phyloP scores from a whole-genome alignment of 2,113 vertebrate species.

The Cheirogaleus medius region DNA sequence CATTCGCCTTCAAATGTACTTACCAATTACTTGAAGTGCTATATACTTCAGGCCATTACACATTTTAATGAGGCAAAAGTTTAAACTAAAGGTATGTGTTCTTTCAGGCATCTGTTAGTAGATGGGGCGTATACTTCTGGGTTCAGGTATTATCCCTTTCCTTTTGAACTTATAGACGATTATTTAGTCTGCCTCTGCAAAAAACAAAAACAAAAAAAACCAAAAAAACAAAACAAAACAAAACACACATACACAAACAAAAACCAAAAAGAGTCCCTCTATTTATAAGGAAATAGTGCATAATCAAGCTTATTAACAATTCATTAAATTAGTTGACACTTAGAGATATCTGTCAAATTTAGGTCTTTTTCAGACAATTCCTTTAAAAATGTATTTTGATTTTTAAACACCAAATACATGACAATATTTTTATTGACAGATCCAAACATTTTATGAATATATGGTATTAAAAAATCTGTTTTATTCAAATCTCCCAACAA shows the following conservation, averaged over 20 bases:
- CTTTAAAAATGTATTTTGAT: conserved; percentile 1
- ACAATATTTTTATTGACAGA: conserved; percentile 31
- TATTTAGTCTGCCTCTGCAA: not conserved
- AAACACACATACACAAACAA: not conserved
- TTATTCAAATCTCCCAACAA: conserved; percentile 20
- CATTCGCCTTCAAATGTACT: not conserved
- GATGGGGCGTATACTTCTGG: not conserved
- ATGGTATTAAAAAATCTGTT: not conserved
- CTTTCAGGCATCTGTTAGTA: not conserved
- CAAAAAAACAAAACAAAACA: not conserved
- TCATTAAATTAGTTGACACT: not conserved
- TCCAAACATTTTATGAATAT: not conserved
- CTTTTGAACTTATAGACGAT: not conserved
- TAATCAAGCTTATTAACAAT: not conserved
- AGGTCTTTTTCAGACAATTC: not conserved
- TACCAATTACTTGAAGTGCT: not conserved
- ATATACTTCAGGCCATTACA: not conserved
- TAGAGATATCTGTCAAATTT: not conserved
- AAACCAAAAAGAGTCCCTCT: not conserved
- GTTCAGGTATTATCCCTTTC: not conserved
- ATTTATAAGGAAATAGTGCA: not conserved
- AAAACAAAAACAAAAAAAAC: not conserved
- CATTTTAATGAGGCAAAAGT: not conserved
- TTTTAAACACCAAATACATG: not conserved
- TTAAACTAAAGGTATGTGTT: not conserved